Evolutionary conservation across 2,888 invertebrate genomes (phyloP), one percentile per base, ranked within the genome.

Genomic region (Coremacera marginata): DNA sequence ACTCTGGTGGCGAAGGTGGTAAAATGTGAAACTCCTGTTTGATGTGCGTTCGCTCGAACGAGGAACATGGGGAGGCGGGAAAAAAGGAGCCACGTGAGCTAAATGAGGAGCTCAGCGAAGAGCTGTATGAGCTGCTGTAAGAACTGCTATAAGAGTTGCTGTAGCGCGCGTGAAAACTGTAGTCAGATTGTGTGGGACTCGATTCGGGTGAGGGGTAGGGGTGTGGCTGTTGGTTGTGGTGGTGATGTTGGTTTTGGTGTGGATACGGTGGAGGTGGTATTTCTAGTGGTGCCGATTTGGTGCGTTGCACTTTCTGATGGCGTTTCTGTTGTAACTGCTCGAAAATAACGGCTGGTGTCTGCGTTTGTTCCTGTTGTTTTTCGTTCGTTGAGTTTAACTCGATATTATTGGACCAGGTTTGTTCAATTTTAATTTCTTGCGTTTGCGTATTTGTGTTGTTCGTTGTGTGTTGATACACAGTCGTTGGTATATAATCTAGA

Each of bases 1-100:
- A 92, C 83, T 91, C 93, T 72, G 92, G 91, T 14, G 92, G 91
- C 73, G 92, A 92, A 14, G 92, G 92, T 90, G 79, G 92, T 90
- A 84, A 91, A 86, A 91, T 89, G 85, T 86, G 87, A 82, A 87
- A 78, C 60, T 90, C 83, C 91, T 91, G 83, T 91, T 90, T 90
- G 83, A 81, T 91, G 84, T 82, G 91, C 80, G 82, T 84, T 31
- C 83, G 83, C 60, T 77, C 44, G 78, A 65, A 75, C 37, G 79
- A 78, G 9, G 72, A 31, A 5, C 67, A 74, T 16, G 74, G 74
- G 2, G 74, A 74, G 31, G 70, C 70, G 11, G 80, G 79, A 55
- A 81, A 82, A 9, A 84, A 63, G 1, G 84, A 82, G 57, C 81
- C 80, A 19, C 81, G 82, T 0, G 83, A 83, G 14, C 86, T 86